Percentiles rank a stretch among this genome's conserved stretches.
These are phyloP conservation scores for Sphenopsis melanotis DNA, from an alignment of 2,797 vertebrate genomes.

Conservation along the genomic window DNA sequence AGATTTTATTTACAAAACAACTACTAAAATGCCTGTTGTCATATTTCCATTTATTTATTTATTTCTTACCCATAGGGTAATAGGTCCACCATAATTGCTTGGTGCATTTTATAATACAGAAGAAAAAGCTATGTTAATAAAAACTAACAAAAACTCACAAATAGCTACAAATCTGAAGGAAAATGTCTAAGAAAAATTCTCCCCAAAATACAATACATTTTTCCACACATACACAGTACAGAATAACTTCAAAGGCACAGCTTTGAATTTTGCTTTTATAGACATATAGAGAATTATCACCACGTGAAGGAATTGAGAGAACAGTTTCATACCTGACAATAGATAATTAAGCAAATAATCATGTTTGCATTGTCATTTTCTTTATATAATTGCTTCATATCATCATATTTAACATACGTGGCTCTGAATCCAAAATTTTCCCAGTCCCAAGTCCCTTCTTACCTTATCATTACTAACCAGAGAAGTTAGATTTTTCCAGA, in stretches of 20 bases:
- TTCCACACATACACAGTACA: conserved; percentile 81
- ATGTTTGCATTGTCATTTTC: conserved; percentile 56
- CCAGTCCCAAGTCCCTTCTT: conserved; percentile 46
- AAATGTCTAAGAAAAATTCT: conserved; percentile 82
- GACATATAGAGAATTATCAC: conserved; percentile 70
- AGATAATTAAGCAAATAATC: conserved; percentile 50
- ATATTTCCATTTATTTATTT: conserved; percentile 94
- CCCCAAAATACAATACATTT: conserved; percentile 82
- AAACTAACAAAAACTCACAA: conserved; percentile 87
- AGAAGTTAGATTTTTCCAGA: conserved; percentile 54
- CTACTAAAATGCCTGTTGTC: conserved; percentile 91
- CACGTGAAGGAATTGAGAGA: conserved; percentile 63
- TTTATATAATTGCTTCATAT: conserved; percentile 55
- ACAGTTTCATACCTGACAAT: conserved; percentile 63
- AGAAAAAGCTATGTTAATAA: conserved; percentile 93
- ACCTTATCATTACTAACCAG: conserved; percentile 54
- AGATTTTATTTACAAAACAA: conserved; percentile 98
- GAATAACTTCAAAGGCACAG: conserved; percentile 84
- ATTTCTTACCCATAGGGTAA: conserved; percentile 99
- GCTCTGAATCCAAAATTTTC: conserved; percentile 43
- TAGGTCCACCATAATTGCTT: conserved; percentile 95
- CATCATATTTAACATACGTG: conserved; percentile 56
- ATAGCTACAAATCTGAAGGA: conserved; percentile 89
- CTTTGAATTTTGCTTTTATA: conserved; percentile 75
- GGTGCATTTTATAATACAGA: conserved; percentile 96